phyloP scores from a whole-genome alignment of 2,888 invertebrate species.

The Cistogaster globosa region DNA sequence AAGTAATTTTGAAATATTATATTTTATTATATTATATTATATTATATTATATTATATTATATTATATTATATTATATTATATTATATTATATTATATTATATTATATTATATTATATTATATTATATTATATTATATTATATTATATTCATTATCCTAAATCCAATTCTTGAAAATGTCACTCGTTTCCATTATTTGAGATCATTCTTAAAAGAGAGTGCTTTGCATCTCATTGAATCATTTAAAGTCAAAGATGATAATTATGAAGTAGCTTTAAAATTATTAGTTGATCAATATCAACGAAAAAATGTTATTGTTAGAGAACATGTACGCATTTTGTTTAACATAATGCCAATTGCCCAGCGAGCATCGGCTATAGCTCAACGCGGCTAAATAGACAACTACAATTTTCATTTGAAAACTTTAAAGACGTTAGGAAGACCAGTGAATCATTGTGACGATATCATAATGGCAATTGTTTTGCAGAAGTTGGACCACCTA shows the following conservation, averaged over 20 bases:
- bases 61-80: too few relatives aligned
- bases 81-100: too few relatives aligned
- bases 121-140: too few relatives aligned
- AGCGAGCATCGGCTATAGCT: not conserved
- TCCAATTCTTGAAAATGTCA: constrained; percentile 9
- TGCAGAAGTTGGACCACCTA: constrained; percentile 33
- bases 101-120: too few relatives aligned
- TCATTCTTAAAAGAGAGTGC: constrained; percentile 31
- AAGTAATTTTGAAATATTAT: too few relatives aligned
- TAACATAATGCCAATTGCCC: constrained; percentile 22
- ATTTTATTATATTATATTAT: too few relatives aligned
- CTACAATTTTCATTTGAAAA: constrained; percentile 37
- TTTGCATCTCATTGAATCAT: constrained; percentile 32
- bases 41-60: too few relatives aligned
- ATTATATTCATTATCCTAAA: constrained; percentile 8
- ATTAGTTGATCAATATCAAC: constrained; percentile 16
- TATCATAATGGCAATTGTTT: constrained; percentile 27
- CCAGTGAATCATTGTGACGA: constrained; percentile 41
- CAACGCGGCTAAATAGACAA: constrained; percentile 21
- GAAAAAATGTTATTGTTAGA: not conserved
- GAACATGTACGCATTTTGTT: constrained; percentile 19
- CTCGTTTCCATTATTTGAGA: constrained; percentile 14
- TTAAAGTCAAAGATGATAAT: constrained; percentile 36
- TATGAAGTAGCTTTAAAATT: constrained; percentile 15
- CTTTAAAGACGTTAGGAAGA: constrained; percentile 38